Conservation (phyloP, 2,113 vertebrate species). For the Danio rerio region GRCz12tu NC_133189.1:19919001-19919500, state of each 20-base stretch:
- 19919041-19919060: no score
- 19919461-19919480: slow-evolving; percentile 14
- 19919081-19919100: no score
- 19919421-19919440: slow-evolving; percentile 36
- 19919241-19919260: background rate
- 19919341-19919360: slow-evolving; percentile 50
- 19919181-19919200: background rate
- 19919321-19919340: slow-evolving; percentile 33
- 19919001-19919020: no score
- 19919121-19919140: no score
- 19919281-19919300: slow-evolving; percentile 41
- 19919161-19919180: no score
- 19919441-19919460: slow-evolving; percentile 33
- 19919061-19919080: no score
- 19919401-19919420: slow-evolving; percentile 27
- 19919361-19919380: slow-evolving; percentile 51
- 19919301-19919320: slow-evolving; percentile 47
- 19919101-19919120: no score
- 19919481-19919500: slow-evolving; percentile 28
- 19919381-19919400: slow-evolving; percentile 36
- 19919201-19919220: background rate
- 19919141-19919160: no score
- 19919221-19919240: background rate
- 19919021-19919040: no score
- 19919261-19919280: slow-evolving; percentile 30